Base-by-base conservation (phyloP, 2,113 vertebrate genomes). In the Archilochus colubris region DNA sequence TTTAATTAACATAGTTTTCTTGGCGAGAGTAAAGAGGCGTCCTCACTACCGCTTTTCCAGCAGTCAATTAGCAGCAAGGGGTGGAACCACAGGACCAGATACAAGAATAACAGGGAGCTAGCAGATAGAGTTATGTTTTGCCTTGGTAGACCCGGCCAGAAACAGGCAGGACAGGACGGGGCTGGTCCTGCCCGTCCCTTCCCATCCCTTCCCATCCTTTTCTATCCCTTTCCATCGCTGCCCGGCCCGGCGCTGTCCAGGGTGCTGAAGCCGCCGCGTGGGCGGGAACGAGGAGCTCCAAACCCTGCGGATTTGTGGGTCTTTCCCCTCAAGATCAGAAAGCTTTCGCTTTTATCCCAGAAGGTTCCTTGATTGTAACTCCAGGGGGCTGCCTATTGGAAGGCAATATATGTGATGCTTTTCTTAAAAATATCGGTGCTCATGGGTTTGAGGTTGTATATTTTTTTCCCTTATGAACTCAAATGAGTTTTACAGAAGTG, bases 111-210 rank as follows among this genome's bases (percentile, higher is more conserved):
- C 4, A 7, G 6, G 54, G 21, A 18, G 12, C 9, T 5, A 2
- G 16, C 16, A 1, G 44, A 0, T 4, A 1, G 33, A 3, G 36
- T 0, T 3, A 0, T 2, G 0, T 4, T 5, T 7, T 8, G 22
- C 5, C 68, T 1, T 1, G 6, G 14, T 40, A 3, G 22, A 0
- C 19, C 2, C 18, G 0, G 14, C 36, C 40, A 40, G 40, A 40
- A 40, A 40, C 11, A 13, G 40, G 50, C 50, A 23, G 50, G 22
- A 12, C 21, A 23, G 22, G 48, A 7, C 22, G 21, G 19, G 46
- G 46, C 21, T 20, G 11, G 50, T 23, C 22, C 50, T 51, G 22
- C 50, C 50, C 46, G 15, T 9, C 48, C 48, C 22, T 12, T 21
- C 48, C 48, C 48, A 50, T 19, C 30, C 15, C 31, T 2, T 36